Conservation (phyloP, 2,888 invertebrate genomes). For the Lasioglossum calceatum region DNA sequence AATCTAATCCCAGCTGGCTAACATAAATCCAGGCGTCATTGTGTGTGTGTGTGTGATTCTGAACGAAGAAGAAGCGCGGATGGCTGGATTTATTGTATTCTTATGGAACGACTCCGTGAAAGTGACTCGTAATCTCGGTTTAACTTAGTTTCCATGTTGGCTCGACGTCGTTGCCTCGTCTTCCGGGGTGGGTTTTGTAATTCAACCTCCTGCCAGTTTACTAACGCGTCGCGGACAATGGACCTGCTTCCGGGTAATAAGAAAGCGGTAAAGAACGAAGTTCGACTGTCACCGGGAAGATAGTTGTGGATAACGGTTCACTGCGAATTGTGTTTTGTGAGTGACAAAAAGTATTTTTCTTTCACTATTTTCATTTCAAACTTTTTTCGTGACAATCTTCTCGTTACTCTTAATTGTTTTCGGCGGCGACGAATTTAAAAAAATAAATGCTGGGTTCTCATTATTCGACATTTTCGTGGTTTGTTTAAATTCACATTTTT, state of each 20-base stretch:
- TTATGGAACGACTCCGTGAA: not conserved
- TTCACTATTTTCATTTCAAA: not conserved
- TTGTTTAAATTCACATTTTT: not conserved
- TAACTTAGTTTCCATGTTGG: not conserved
- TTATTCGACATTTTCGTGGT: not conserved
- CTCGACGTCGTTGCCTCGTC: not conserved
- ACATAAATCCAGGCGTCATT: not conserved
- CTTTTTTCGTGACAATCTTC: not conserved
- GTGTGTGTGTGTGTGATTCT: not conserved
- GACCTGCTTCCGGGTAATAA: not conserved
- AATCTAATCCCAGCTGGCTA: not conserved
- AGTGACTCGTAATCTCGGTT: constrained; percentile 13
- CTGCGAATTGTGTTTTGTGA: not conserved
- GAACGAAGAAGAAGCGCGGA: not conserved
- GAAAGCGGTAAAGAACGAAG: not conserved
- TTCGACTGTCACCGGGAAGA: not conserved
- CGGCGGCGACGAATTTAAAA: not conserved
- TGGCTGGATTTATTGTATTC: constrained; percentile 1
- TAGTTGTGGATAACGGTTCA: not conserved
- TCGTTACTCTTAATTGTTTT: not conserved
- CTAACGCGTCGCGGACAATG: not conserved
- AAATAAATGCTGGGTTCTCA: not conserved
- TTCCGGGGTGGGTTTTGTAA: not conserved
- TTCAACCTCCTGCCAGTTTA: not conserved
- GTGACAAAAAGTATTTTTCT: not conserved